Evolutionary conservation across 2,888 invertebrate genomes (phyloP).

Genomic region (Palloptera scutellata): DNA sequence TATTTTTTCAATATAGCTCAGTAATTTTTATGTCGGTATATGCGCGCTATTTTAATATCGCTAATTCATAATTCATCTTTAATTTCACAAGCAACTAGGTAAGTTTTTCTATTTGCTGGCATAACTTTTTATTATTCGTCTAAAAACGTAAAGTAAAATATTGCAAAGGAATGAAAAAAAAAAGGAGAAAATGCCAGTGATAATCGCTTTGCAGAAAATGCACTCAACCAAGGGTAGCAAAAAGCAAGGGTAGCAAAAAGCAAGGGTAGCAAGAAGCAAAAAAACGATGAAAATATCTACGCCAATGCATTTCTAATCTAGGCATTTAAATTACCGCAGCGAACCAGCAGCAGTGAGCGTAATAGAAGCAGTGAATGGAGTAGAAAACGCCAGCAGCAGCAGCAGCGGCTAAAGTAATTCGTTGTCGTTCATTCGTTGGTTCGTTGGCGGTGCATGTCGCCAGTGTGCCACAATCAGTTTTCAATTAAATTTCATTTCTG

Average conservation of each 20-base stretch:
- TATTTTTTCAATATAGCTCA: neutral
- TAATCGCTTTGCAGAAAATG: slow-evolving; percentile 32
- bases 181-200: slow-evolving; percentile 18
- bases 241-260: neutral
- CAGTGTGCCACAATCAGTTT: slow-evolving; percentile 41
- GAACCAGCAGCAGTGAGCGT: neutral
- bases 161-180: neutral
- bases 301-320: slow-evolving; percentile 13
- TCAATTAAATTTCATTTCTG: slow-evolving; percentile 48
- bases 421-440: too few species aligned
- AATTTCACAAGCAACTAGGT: too few species aligned
- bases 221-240: slow-evolving; percentile 10
- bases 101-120: too few species aligned
- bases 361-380: neutral
- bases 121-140: too few species aligned
- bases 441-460: slow-evolving; percentile 5
- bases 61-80: too few species aligned
- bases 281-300: slow-evolving; percentile 2
- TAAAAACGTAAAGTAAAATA: too few species aligned
- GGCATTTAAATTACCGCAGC: slow-evolving; percentile 10
- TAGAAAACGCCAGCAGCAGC: neutral
- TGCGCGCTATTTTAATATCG: too few species aligned
- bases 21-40: too few species aligned
- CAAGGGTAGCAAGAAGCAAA: slow-evolving; percentile 2
- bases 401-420: neutral